Evolutionary conservation across 2,797 vertebrate genomes (phyloP), one percentile per base, ranked within the genome.

Genomic region (Gallirallus australis): DNA sequence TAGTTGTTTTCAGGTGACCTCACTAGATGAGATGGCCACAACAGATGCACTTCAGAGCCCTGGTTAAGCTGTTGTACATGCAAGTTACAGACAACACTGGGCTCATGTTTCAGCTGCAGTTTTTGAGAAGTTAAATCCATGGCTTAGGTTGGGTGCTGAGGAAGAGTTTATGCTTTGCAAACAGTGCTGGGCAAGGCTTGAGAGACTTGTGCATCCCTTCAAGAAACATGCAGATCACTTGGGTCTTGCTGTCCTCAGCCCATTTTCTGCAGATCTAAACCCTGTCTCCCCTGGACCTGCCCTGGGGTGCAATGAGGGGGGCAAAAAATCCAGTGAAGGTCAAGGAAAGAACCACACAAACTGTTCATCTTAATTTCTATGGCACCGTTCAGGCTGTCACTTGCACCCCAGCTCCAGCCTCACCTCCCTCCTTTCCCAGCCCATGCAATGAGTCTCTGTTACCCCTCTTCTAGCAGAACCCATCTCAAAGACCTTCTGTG

Each of bases 231-330:
- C 30, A 11, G 37, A 20, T 23, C 27, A 10, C 27, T 28, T 2
- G 3, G 24, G 24, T 37, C 19, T 2, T 40, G 45, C 31, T 70
- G 57, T n/a, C 53, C 48, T 52, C 33, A 37, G 47, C 40, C 21
- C 0, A 0, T 23, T 39, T 45, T 53, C 61, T 73, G 53, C 56
- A 75, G 35, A 50, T 24, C 71, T 31, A 52, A 73, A n/a, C 39
- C 47, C 28, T 72, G 80, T 30, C 28, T 35, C 9, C 33, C 28
- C 30, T 30, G 40, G 40, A 47, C 30, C 84, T 86, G 40, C 37
- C 61, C 66, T 11, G 13, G 61, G 25, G 30, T 2, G 8, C 27
- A 61, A 0, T 3, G 17, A 20, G 0, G 7, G 50, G 7, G 45
- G 45, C 31, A 4, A 68, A 59, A 60, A 60, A 60, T 6, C n/a